Evolutionary conservation across 2,113 vertebrate genomes (phyloP), one percentile per base, ranked within the genome.

Genomic region (Nematolebias whitei): DNA sequence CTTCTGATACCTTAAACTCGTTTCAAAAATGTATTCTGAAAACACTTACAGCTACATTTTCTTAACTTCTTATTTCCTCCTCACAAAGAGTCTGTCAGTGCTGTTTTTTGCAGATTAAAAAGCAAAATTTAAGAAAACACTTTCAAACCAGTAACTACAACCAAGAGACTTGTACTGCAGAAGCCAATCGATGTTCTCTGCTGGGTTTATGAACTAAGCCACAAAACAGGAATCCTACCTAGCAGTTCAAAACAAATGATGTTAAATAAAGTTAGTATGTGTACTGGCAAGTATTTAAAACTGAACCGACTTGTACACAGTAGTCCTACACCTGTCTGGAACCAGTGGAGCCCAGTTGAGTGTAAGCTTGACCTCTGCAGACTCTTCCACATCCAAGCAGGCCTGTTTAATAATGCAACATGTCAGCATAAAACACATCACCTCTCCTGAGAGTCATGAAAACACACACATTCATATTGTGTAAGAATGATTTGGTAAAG

Each of bases 401-500:
- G 64, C 35, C 71, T 40, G 69, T 83, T 74, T 85, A 87, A 83
- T 80, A 80, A 74, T 80, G 44, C 54, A 68, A 72, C 51, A 14
- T 74, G 80, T 84, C 82, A 78, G 23, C 44, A 55, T 74, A 71
- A 68, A 50, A 71, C 29, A 76, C 56, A 69, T 72, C 29, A 61
- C 83, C 62, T 58, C 56, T 72, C 65, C 59, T 8, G 55, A 55
- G 73, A 55, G 10, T 59, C 48, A 1, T 26, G 45, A 51, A 66
- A 24, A 16, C 43, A 29, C 74, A 71, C 63, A 71, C 57, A 53
- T 64, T 56, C 29, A 73, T 66, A 48, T 62, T 73, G 52, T 82
- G 80, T 87, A 78, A 86, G 85, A 80, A 71, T 62, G 57, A 32
- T 72, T 87, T 63, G 55, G 26, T 71, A 60, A 73, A 58, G 73